Base-by-base conservation (phyloP, 2,888 invertebrate species). In the Tolmerus cingulatus region DNA sequence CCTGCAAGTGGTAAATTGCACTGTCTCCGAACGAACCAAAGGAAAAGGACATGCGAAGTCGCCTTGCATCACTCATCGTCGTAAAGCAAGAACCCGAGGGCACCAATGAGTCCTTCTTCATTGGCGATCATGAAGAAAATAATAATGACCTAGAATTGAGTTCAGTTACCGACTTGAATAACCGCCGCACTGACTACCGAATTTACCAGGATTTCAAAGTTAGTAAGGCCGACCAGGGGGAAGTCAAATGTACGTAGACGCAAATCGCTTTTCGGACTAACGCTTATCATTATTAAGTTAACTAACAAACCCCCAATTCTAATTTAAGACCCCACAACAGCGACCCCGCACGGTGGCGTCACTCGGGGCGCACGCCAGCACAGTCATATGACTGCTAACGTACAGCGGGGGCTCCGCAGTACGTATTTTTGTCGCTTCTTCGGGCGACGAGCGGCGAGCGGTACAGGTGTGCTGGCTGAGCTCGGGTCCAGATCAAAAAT, bases 11-110 rank as follows among this genome's bases (percentile, higher is more conserved):
- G 37, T 57, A 57, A 82, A 82, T 66, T 82, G 82, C 57, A 82
- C 19, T 82, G 57, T 5, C 3, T 27, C 40, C 40, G 40, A 46
- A 51, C 46, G 8, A 34, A 37, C 9, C 27, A 76, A 79, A 82
- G 43, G 43, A 16, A 77, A 87, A 89, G 89, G 89, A 89, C 89
- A 92, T 92, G 92, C 92, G 92, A 91, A 92, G 92, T 92, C 92
- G 92, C 90, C 91, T 92, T 90, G 92, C 92, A 89, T 91, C 92
- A 88, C 89, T 92, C 90, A 92, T 92, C 91, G 92, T 92, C 91
- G 92, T 92, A 90, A 92, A 92, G 91, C 92, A 92, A 91, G 92
- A 92, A 90, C 91, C 91, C 88, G 89, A 88, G 19, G 87, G 46
- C n/a, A 19, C 51, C 27, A 86, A 86, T 77, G 82, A 82, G 23